These are phyloP conservation scores for Zaprionus ghesquierei DNA, from an alignment of 1,140 invertebrate species.

Conservation along the genomic window DNA sequence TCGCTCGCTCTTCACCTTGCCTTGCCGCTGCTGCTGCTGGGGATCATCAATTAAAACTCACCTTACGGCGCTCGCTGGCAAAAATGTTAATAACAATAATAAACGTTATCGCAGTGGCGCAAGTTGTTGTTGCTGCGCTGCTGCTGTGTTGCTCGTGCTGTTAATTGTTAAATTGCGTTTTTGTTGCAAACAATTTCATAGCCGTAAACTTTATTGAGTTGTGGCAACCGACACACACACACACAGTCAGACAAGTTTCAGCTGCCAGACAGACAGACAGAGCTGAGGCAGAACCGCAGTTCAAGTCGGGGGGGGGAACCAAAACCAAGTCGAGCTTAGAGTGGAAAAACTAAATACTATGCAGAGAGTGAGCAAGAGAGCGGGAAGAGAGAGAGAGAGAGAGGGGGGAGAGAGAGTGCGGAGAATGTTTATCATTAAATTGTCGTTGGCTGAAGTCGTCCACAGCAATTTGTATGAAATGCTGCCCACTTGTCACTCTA, in stretches of 20 bases:
- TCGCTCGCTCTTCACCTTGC: background rate
- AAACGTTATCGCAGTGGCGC: slow-evolving; percentile 48
- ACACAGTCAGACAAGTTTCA: background rate
- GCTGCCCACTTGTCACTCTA: slow-evolving; percentile 78
- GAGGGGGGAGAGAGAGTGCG: background rate
- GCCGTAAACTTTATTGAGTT: slow-evolving; percentile 76
- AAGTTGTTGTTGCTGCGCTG: slow-evolving; percentile 1
- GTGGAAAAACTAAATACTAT: background rate
- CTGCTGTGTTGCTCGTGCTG: slow-evolving; percentile 60
- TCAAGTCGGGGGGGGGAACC: background rate
- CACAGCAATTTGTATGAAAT: slow-evolving; percentile 77
- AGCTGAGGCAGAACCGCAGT: background rate
- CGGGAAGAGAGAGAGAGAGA: too few relatives aligned
- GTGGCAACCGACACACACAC: slow-evolving; percentile 40
- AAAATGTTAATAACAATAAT: slow-evolving; percentile 81
- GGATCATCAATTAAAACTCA: slow-evolving; percentile 73
- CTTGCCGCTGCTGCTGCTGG: background rate
- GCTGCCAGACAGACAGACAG: background rate
- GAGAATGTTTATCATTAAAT: slow-evolving; percentile 74
- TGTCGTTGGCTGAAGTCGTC: slow-evolving; percentile 58
- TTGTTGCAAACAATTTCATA: slow-evolving; percentile 73
- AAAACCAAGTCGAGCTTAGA: background rate
- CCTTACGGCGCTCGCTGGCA: slow-evolving; percentile 64
- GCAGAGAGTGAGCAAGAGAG: too few relatives aligned
- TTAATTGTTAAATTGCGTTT: slow-evolving; percentile 81